Evolutionary conservation across 2,113 vertebrate genomes (phyloP).

Genomic region (Elephantulus edwardii): DNA sequence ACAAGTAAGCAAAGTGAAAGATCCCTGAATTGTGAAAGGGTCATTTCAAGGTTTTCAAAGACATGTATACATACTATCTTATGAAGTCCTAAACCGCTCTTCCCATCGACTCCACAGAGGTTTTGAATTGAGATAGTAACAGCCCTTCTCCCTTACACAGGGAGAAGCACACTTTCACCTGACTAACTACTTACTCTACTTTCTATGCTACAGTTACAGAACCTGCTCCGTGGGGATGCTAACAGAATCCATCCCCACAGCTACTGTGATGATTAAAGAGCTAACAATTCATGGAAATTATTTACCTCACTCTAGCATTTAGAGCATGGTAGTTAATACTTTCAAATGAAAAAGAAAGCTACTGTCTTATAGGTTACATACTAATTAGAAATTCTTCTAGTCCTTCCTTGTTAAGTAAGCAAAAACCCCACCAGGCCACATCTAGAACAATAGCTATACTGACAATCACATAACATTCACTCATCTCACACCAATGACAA

Average conservation of each 20-base stretch:
- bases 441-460: too few relatives aligned
- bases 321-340: neutral
- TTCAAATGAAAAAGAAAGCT: neutral
- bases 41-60: neutral
- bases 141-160: neutral
- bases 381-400: neutral
- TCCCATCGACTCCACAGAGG: neutral
- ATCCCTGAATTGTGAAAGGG: neutral
- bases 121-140: neutral
- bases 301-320: neutral
- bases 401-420: neutral
- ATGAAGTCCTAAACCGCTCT: neutral
- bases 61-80: neutral
- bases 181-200: rapidly evolving
- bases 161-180: neutral
- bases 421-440: too few relatives aligned
- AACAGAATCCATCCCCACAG: neutral
- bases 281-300: too few relatives aligned
- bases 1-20: neutral
- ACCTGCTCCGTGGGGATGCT: neutral
- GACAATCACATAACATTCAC: too few relatives aligned
- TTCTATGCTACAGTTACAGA: too few relatives aligned
- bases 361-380: neutral
- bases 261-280: neutral
- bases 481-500: too few relatives aligned